Evolutionary conservation across 1,140 invertebrate genomes (phyloP).

Genomic region (Aphelenchoides fujianensis): DNA sequence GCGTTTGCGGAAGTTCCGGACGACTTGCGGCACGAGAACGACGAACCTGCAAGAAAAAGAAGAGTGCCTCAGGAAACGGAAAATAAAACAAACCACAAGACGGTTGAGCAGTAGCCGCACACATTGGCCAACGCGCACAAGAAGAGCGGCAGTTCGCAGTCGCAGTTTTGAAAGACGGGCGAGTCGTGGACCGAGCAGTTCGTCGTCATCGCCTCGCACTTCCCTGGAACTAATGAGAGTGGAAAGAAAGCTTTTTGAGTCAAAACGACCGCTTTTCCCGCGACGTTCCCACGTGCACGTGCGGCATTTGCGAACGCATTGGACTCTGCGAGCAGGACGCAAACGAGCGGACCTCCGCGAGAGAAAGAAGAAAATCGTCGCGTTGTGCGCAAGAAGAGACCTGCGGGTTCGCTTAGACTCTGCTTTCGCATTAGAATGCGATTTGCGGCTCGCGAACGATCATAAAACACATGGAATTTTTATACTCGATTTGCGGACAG

Average conservation of each 20-base stretch:
- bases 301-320: no score
- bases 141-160: slow-evolving; percentile 40
- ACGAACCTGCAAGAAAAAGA: slow-evolving; percentile 28
- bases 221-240: no score
- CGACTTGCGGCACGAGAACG: slow-evolving; percentile 51
- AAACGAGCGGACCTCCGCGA: no score
- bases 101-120: slow-evolving; percentile 45
- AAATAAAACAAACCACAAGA: slow-evolving; percentile 33
- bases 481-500: no score
- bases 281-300: no score
- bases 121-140: slow-evolving; percentile 46
- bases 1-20: slow-evolving; percentile 51
- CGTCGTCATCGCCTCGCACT: slow-evolving; percentile 1
- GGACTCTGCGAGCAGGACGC: no score
- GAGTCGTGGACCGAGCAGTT: neutral
- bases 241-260: neutral
- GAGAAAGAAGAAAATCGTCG: no score
- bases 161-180: slow-evolving; percentile 37
- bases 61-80: neutral
- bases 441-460: no score
- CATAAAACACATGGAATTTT: no score
- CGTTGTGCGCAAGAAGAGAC: no score
- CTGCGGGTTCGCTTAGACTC: no score
- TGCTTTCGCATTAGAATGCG: no score
- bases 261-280: neutral